A percentile compares a stretch with the other conserved stretches of the same genome.
phyloP scores from a whole-genome alignment of 2,113 vertebrate species.

The Peucedramus taeniatus region DNA sequence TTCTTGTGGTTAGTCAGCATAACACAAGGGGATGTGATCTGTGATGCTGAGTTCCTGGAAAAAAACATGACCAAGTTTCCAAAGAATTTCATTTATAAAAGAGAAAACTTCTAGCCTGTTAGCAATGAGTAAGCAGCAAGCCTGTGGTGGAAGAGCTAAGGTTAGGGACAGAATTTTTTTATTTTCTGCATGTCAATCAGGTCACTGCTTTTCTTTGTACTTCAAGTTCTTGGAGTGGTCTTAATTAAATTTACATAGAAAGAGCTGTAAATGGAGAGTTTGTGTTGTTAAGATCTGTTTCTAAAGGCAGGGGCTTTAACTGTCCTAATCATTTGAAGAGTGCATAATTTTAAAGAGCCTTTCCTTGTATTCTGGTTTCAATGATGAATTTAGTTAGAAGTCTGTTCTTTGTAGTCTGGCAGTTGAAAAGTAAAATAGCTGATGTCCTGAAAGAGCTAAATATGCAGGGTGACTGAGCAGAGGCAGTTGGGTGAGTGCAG shows the following conservation, averaged over 20 bases:
- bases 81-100: neutral
- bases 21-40: neutral
- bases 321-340: neutral
- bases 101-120: neutral
- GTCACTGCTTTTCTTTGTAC: neutral
- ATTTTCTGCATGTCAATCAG: neutral
- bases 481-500: neutral
- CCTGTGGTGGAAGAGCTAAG: neutral
- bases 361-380: neutral
- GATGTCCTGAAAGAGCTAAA: neutral
- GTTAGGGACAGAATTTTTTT: neutral
- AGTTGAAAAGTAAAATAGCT: neutral
- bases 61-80: neutral
- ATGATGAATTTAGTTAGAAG: neutral
- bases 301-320: neutral
- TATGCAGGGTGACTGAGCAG: neutral
- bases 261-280: neutral
- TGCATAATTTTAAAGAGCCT: neutral
- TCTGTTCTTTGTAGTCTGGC: neutral
- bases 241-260: neutral
- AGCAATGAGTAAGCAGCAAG: neutral
- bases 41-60: neutral
- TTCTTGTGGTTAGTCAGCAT: neutral
- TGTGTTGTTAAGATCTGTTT: neutral
- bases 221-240: neutral